Evolutionary conservation across 2,113 vertebrate genomes (phyloP), one percentile per base, ranked within the genome.

Genomic region (Accipiter virgatus): DNA sequence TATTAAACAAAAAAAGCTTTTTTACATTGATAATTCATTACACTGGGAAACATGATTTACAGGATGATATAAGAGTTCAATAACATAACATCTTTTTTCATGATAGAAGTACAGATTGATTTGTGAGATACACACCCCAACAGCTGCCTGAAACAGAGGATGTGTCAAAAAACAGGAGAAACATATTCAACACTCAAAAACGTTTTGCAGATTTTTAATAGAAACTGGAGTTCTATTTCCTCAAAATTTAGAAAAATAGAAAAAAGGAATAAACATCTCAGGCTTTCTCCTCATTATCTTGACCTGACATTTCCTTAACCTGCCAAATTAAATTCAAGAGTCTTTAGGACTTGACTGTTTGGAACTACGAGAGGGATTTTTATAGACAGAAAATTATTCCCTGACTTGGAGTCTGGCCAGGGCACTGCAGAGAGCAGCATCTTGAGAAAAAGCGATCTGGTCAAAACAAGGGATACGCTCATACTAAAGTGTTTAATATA

Each of bases 341-440:
- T 81, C 66, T 89, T 95, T 80, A 86, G 71, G 81, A 89, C 48
- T 87, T 89, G 20, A 40, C 74, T 90, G 68, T 88, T 88, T 61
- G 42, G 32, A 91, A 91, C 62, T 96, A 88, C 2, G 5, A 95
- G 70, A 85, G 42, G 55, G 93, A 74, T 95, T 95, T 96, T 96
- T 94, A 88, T 74, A 94, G 89, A 91, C n/a, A 96, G 59, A 96
- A 96, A 83, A 96, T 95, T 91, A 71, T 93, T 95, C 73, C 67
- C 79, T 90, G 78, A 82, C 63, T 93, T 95, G 95, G 86, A 96
- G 48, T 66, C 74, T 88, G 78, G 45, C 95, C 95, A 95, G 87
- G 84, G 90, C 94, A 93, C 87, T 88, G 93, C 87, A 85, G 93
- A 96, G 71, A 94, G 67, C 70, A 91, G 42, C 78, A 86, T 89